Evolutionary conservation across 2,888 invertebrate species (phyloP), one percentile per base, ranked within the genome.

Genomic region (Helleia helle): DNA sequence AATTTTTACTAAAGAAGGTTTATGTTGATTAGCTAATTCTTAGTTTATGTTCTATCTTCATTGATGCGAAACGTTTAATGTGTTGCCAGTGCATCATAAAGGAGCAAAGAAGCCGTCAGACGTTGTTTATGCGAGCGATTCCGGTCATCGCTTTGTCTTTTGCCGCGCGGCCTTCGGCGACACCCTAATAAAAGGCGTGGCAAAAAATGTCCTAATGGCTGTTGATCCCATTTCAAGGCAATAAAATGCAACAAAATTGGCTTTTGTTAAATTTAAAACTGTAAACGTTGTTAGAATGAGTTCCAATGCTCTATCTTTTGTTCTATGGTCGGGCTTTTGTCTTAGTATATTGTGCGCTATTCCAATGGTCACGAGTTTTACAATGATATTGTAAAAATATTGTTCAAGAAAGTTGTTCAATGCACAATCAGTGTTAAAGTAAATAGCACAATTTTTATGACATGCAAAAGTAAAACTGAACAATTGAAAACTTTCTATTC

Each of bases 241-340:
- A 74, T 81, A 81, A 83, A 84, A 73, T 76, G 81, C 80, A 81
- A 83, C 84, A 84, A 81, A 83, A 81, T 84, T 80, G 80, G 75
- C 73, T 67, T 71, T 81, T 81, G 80, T 80, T 70, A 70, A 71
- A 70, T 58, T 60, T 58, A 56, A 62, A 72, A 72, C 66, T 63
- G 71, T 72, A 67, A 75, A 74, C 58, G 59, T 59, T 55, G 59
- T 63, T 54, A 46, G 55, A 62, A 62, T 60, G 53, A 55, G 59
- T 58, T 56, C 43, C 55, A 55, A 56, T 59, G 58, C 60, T 50
- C 34, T 2, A 4, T 11, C 18, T 63, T 65, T 75, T 74, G 72
- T 74, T 72, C 74, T 72, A 73, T 71, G 65, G 68, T 46, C 48
- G 43, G 48, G 57, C 63, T 62, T 71, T n/a, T 69, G 62, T 66